These are phyloP conservation scores for Campylorhamphus procurvoides DNA, from an alignment of 2,113 vertebrate species.

Conservation along the genomic window DNA sequence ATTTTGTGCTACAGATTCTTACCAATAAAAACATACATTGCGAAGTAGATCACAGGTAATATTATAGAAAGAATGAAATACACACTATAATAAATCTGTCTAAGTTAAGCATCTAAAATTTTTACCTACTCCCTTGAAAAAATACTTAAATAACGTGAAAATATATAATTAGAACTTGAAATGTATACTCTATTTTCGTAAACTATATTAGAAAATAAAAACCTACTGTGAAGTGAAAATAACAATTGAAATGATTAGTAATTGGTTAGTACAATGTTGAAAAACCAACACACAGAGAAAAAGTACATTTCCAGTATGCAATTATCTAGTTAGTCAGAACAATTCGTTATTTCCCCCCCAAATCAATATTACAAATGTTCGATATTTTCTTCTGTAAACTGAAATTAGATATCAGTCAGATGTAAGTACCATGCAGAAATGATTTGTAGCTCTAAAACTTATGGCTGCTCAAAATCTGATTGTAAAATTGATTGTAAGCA, in stretches of 20 bases:
- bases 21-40: background rate
- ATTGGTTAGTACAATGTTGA: background rate
- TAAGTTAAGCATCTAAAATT: background rate
- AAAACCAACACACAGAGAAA: background rate
- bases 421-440: background rate
- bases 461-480: background rate
- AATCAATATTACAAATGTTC: slow-evolving; percentile 23
- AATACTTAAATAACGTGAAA: background rate
- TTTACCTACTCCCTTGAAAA: background rate
- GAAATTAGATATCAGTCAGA: slow-evolving; percentile 14
- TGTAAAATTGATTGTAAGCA: slow-evolving; percentile 27
- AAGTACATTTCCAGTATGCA: background rate
- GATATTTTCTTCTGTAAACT: slow-evolving; percentile 15
- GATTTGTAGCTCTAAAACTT: slow-evolving; percentile 18
- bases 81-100: background rate
- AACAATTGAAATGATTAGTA: background rate
- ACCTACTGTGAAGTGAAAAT: background rate
- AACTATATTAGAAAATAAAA: background rate
- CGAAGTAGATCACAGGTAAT: background rate
- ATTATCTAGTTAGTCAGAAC: background rate
- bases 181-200: background rate
- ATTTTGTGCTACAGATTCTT: background rate
- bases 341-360: background rate
- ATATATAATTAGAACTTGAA: background rate
- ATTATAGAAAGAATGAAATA: background rate